Conservation (phyloP, 2,888 invertebrate genomes). For the Tinea trinotella region DNA sequence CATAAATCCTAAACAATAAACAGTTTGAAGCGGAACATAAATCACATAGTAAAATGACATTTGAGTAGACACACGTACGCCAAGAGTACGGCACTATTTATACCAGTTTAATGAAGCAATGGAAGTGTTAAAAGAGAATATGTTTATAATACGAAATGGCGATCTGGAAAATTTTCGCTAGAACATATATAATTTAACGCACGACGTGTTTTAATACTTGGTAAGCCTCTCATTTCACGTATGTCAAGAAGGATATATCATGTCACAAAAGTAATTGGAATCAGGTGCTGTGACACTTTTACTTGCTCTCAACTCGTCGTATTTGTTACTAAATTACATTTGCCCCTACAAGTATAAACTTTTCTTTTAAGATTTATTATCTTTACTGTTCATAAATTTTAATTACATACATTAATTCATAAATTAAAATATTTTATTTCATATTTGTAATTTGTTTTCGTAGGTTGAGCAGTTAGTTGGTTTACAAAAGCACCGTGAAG, state of each 20-base stretch:
- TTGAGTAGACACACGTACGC: neutral
- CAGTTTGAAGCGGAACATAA: neutral
- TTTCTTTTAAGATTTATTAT: no score
- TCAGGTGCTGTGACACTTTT: slow-evolving; percentile 27
- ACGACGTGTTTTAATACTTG: slow-evolving; percentile 27
- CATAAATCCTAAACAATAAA: neutral
- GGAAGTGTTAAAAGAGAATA: neutral
- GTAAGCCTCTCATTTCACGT: slow-evolving; percentile 25
- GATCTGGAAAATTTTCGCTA: slow-evolving; percentile 15
- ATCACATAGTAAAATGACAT: neutral
- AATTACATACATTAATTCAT: no score
- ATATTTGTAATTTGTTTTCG: no score
- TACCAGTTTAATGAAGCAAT: neutral
- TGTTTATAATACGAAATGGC: slow-evolving; percentile 7
- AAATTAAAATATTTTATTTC: no score
- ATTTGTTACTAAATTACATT: neutral
- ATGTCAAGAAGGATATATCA: slow-evolving; percentile 19
- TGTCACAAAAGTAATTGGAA: slow-evolving; percentile 30
- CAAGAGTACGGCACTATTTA: neutral
- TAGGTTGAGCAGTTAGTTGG: neutral
- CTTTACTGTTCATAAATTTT: no score
- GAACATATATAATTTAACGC: slow-evolving; percentile 23
- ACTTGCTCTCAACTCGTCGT: slow-evolving; percentile 3
- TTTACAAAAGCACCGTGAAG: neutral
- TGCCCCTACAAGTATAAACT: no score